Evolutionary conservation across 1,140 invertebrate species (phyloP), one percentile per base, ranked within the genome.

Genomic region (Drosophila littoralis): DNA sequence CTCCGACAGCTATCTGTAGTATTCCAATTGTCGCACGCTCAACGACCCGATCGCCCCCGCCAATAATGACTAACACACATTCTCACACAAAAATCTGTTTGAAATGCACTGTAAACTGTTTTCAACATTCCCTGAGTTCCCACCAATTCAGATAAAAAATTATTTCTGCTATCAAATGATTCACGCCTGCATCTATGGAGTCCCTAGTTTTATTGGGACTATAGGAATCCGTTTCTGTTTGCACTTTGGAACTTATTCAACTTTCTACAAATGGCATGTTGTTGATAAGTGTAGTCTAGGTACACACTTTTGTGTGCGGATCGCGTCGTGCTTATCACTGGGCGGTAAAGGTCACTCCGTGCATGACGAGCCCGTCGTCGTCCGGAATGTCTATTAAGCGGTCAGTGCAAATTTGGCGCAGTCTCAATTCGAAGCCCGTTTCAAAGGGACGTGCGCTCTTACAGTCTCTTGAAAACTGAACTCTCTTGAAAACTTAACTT

Each of bases 241-340:
- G 83, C 35, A 82, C 83, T 86, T 86, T 86, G 83, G 83, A 86
- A 42, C 57, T 59, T 43, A 67, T 52, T 64, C 22, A 60, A 46
- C 48, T 38, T 59, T 54, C 33, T 63, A 35, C n/a, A 68, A 68
- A 79, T 88, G 65, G 68, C 83, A 78, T 86, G 83, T 73, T 75
- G 50, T 52, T 83, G 79, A 86, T 86, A 86, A 86, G 68, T 61
- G 42, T 59, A 36, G 40, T 66, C 77, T 72, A 73, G 75, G 82
- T 78, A 79, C 43, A 36, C 51, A 65, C 33, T 55, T 68, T 51
- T 67, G 36, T 36, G 57, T 72, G 58, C 70, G 45, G 60, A 71
- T 64, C 36, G 55, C 48, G 17, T 40, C 43, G 33, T 64, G 48
- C 71, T 86, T 88, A 79, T 86, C 79, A 60, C 10, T 45, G 7